Evolutionary conservation across 2,797 vertebrate genomes (phyloP), one percentile per base, ranked within the genome.

Genomic region (Muraenolepis orangiensis): DNA sequence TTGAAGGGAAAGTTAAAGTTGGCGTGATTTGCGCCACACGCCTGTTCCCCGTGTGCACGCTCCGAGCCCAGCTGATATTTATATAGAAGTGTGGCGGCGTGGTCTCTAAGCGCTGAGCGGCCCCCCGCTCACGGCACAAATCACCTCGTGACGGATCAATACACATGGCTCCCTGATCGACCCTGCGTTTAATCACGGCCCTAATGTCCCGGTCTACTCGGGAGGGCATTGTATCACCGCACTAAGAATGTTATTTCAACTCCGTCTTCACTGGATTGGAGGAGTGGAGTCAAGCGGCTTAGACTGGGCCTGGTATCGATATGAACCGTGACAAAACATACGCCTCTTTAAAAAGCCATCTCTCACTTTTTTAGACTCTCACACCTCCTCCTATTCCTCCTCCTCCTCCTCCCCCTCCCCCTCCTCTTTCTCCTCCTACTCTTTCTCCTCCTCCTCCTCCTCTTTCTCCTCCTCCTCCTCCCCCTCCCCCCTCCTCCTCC

Each of bases 381-480:
- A 10, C 64, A 66, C 64, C 64, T 18, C 23, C 64, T 23, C n/a
- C 51, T 66, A n/a, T 23, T 6, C 6, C 64, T 73, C 70, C 76
- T 73, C 81, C n/a, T 84, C 71, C 73, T 76, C 8, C n/a, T 11
- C 61, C 61, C 68, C 61, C 70, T 75, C 76, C 75, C 70, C 26
- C 69, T 40, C 69, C 70, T n/a, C n/a, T n/a, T n/a, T n/a, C n/a
- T n/a, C n/a, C n/a, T n/a, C n/a, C n/a, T n/a, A n/a, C n/a, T n/a
- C n/a, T n/a, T 36, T 69, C 51, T 29, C 34, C 72, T 51, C 75
- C 34, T 38, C 74, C 72, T 57, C 67, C 66, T 1, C 73, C 71
- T 75, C 75, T 74, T 82, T 23, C 51, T 57, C 23, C 51, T 57
- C 51, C n/a, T 57, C 51, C n/a, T n/a, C n/a, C n/a, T n/a, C n/a